Conservation (phyloP, 2,113 vertebrate species). For the Poeciliopsis occidentalis region DNA sequence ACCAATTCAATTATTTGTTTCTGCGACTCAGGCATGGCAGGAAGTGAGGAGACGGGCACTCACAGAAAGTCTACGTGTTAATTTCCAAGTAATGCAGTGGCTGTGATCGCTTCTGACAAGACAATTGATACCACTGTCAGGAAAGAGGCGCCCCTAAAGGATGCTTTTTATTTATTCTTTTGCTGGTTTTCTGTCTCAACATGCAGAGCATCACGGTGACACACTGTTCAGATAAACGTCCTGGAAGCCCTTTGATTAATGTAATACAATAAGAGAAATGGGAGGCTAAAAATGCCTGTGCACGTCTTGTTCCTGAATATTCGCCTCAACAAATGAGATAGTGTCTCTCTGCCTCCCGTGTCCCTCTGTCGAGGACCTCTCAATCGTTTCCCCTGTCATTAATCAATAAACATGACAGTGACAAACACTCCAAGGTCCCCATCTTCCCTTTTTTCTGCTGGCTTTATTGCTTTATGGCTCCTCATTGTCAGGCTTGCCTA, state of each 20-base stretch:
- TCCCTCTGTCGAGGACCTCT: slow-evolving; percentile 82
- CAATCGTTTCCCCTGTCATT: slow-evolving; percentile 92
- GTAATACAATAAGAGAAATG: slow-evolving; percentile 90
- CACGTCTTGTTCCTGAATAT: slow-evolving; percentile 87
- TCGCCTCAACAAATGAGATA: slow-evolving; percentile 89
- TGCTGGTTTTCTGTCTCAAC: slow-evolving; percentile 12
- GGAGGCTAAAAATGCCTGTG: slow-evolving; percentile 85
- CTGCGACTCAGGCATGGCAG: slow-evolving; percentile 74
- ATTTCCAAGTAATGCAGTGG: slow-evolving; percentile 89
- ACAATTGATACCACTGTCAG: slow-evolving; percentile 85
- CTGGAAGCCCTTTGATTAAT: slow-evolving; percentile 90
- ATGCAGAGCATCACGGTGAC: slow-evolving; percentile 84
- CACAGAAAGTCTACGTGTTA: slow-evolving; percentile 87
- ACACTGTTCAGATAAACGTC: slow-evolving; percentile 83
- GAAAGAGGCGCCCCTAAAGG: slow-evolving; percentile 81
- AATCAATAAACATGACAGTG: slow-evolving; percentile 93
- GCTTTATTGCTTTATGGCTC: slow-evolving; percentile 54
- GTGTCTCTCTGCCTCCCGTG: slow-evolving; percentile 39
- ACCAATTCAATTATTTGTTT: slow-evolving; percentile 90
- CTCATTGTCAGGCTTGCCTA: slow-evolving; percentile 62
- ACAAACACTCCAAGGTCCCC: slow-evolving; percentile 86
- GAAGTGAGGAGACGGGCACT: slow-evolving; percentile 73
- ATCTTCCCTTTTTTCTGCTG: slow-evolving; percentile 23
- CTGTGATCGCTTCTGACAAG: slow-evolving; percentile 87
- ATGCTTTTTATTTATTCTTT: slow-evolving; percentile 40